phyloP scores from a whole-genome alignment of 1,140 invertebrate species.

The Phortica variegata region DNA sequence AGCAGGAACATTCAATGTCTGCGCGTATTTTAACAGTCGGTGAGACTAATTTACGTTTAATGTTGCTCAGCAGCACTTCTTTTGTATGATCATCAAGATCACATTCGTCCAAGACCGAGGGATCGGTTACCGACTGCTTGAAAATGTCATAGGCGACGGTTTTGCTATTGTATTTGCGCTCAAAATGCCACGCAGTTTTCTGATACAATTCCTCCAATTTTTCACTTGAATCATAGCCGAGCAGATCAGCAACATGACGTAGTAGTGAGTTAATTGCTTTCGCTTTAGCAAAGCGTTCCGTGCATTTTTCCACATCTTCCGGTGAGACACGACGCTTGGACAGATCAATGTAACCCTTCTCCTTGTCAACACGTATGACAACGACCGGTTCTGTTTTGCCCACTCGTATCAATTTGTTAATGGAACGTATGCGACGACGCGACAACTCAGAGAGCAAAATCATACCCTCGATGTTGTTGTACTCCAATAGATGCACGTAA shows the following conservation, averaged over 20 bases:
- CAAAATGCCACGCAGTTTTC: constrained; percentile 99
- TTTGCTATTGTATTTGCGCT: constrained; percentile 96
- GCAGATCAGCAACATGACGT: constrained; percentile 92
- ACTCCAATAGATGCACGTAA: constrained; percentile 96
- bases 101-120: constrained; percentile 93
- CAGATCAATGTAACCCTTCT: constrained; percentile 99
- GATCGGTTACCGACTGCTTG: constrained; percentile 94
- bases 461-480: constrained; percentile 99
- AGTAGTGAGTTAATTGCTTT: constrained; percentile 99
- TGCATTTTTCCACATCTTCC: constrained; percentile 97
- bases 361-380: constrained; percentile 98
- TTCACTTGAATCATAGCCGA: constrained; percentile 87
- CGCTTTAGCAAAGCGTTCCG: constrained; percentile 96
- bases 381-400: constrained; percentile 99
- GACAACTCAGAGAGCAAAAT: constrained; percentile 95
- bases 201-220: constrained; percentile 94
- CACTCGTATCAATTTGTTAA: constrained; percentile 98
- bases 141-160: constrained; percentile 96
- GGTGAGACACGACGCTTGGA: constrained; percentile 97
- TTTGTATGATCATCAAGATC: constrained; percentile 91
- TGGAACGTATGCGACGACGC: constrained; percentile 95
- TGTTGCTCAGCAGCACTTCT: constrained; percentile 90
- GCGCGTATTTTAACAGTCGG: constrained; percentile 97
- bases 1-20: constrained; percentile 98
- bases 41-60: constrained; percentile 93